A percentile compares a stretch with the other conserved stretches of the same genome.
phyloP scores from a whole-genome alignment of 1,140 invertebrate genomes.

The Panagrolaimus sp. region DNA sequence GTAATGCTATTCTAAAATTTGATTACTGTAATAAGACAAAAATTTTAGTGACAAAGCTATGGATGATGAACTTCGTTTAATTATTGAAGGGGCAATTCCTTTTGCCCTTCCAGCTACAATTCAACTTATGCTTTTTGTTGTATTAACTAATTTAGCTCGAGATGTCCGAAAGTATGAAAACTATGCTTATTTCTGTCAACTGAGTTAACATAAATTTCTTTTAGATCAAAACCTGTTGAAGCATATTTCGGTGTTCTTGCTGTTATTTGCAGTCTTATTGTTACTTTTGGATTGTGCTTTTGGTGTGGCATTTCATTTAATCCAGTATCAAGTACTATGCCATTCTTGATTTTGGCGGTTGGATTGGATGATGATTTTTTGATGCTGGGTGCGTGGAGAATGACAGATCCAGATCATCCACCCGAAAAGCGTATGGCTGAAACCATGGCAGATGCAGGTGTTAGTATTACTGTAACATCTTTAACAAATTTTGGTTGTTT shows the following conservation, averaged over 20 bases:
- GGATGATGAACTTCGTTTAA: slow-evolving; percentile 55
- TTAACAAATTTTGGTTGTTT: slow-evolving; percentile 62
- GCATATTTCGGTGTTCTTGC: slow-evolving; percentile 55
- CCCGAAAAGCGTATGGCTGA: slow-evolving; percentile 58
- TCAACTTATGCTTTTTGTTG: slow-evolving; percentile 55
- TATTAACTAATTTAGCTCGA: slow-evolving; percentile 47
- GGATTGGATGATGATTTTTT: slow-evolving; percentile 61
- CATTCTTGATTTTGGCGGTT: slow-evolving; percentile 55
- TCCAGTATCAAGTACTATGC: slow-evolving; percentile 57
- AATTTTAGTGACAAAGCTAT: slow-evolving; percentile 55
- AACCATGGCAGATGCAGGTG: slow-evolving; percentile 61
- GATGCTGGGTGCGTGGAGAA: slow-evolving; percentile 60
- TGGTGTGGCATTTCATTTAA: slow-evolving; percentile 54
- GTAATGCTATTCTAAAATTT: slow-evolving; percentile 32
- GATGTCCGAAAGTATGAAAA: slow-evolving; percentile 42
- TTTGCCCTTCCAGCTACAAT: slow-evolving; percentile 55
- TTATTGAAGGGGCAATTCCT: slow-evolving; percentile 54
- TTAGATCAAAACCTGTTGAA: slow-evolving; percentile 52
- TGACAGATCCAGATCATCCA: slow-evolving; percentile 49
- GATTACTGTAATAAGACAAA: background rate
- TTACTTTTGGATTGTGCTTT: slow-evolving; percentile 55
- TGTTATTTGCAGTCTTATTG: slow-evolving; percentile 49
- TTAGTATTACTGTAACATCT: slow-evolving; percentile 61
- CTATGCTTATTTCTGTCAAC: background rate
- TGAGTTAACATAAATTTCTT: background rate